Evolutionary conservation across 2,113 vertebrate species (phyloP).

Genomic region (Protobothrops flavoviridis): DNA sequence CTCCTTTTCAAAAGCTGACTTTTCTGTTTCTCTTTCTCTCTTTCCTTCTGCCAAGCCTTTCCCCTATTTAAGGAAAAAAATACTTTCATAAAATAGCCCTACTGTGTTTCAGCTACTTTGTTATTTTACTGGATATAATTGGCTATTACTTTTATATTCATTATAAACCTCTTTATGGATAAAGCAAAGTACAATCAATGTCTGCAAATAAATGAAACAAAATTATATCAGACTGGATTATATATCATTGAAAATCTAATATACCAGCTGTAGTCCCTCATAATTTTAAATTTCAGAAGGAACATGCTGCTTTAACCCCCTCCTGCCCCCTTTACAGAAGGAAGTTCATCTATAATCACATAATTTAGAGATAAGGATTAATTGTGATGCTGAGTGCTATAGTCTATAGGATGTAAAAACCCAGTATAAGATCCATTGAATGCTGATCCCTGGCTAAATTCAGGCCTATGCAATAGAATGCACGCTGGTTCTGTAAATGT

Average conservation of each 20-base stretch:
- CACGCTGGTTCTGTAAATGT: background rate
- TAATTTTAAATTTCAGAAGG: background rate
- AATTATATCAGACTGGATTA: background rate
- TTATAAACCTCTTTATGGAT: background rate
- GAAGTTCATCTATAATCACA: background rate
- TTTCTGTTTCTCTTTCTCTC: background rate
- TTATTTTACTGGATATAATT: background rate
- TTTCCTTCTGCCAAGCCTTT: background rate
- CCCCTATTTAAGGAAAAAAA: background rate
- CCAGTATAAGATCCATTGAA: background rate
- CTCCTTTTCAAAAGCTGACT: background rate
- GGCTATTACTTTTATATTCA: background rate
- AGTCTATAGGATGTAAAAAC: background rate
- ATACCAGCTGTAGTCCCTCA: background rate
- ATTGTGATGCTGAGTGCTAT: background rate
- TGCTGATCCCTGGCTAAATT: background rate
- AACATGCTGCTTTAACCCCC: background rate
- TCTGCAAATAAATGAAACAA: background rate
- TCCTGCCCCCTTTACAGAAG: background rate
- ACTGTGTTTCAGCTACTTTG: background rate
- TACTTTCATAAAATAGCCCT: background rate
- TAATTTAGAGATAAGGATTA: background rate
- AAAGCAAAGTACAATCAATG: background rate
- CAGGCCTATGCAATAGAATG: background rate
- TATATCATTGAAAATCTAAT: background rate